Evolutionary conservation across 2,113 vertebrate genomes (phyloP).

Genomic region (Triplophysa siluroides): DNA sequence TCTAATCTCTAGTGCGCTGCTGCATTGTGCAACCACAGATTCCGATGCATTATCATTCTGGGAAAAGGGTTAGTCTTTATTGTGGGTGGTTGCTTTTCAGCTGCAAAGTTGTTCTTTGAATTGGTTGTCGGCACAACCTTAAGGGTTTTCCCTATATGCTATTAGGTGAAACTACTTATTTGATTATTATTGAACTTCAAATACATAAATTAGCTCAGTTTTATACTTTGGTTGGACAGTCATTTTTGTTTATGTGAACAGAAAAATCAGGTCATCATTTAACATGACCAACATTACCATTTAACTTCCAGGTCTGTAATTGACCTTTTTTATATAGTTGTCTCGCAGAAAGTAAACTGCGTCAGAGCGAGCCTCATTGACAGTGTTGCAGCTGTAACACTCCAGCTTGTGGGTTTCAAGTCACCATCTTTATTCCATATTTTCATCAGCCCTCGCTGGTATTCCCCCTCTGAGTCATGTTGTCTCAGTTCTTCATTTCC

Average conservation of each 20-base stretch:
- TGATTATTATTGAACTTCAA: background rate
- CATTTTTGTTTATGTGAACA: conserved; percentile 1
- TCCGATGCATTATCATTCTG: conserved; percentile 57
- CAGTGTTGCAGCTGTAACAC: conserved; percentile 1
- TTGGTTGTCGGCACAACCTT: background rate
- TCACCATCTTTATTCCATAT: conserved; percentile 30
- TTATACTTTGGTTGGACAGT: background rate
- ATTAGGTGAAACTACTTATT: background rate
- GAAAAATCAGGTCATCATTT: background rate
- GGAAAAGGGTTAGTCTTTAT: conserved; percentile 67
- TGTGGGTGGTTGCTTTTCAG: conserved; percentile 50
- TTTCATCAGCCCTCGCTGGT: conserved; percentile 40
- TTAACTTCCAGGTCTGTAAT: background rate
- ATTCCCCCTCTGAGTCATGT: conserved; percentile 50
- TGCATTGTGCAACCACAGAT: conserved; percentile 62
- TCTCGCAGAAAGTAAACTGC: background rate
- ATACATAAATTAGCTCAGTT: background rate
- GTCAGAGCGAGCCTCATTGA: background rate
- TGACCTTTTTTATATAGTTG: background rate
- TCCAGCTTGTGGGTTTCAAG: background rate
- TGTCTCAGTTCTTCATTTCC: conserved; percentile 52
- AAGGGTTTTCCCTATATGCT: conserved; percentile 8
- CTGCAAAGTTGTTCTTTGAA: conserved; percentile 34
- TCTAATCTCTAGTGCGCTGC: conserved; percentile 51
- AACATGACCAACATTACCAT: background rate